These are phyloP conservation scores for Nannospalax galili DNA, from an alignment of 2,113 vertebrate species.

Conservation along the genomic window DNA sequence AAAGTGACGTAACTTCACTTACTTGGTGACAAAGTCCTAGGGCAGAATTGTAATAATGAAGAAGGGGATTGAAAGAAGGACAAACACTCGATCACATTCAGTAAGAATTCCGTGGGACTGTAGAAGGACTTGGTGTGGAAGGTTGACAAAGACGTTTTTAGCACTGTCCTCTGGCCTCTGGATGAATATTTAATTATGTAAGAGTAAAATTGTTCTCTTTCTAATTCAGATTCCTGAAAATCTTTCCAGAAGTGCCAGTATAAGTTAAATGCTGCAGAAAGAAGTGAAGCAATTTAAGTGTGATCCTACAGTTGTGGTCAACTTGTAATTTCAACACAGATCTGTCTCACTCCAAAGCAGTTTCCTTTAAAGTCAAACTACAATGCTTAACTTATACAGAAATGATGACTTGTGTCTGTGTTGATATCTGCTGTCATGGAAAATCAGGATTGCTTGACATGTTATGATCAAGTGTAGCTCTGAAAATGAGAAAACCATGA, in stretches of 20 bases:
- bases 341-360: neutral
- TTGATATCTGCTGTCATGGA: neutral
- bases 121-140: neutral
- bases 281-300: neutral
- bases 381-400: neutral
- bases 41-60: neutral
- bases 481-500: neutral
- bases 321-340: conserved; percentile 17
- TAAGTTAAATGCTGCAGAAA: neutral
- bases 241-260: neutral
- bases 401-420: neutral
- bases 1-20: too few species aligned
- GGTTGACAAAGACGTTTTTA: neutral
- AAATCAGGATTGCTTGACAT: neutral
- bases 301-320: neutral
- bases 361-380: neutral
- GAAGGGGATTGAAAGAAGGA: neutral
- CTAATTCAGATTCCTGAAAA: neutral
- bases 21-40: neutral
- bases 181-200: neutral
- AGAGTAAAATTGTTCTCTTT: conserved; percentile 40
- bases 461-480: neutral
- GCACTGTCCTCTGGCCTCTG: neutral
- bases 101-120: too few species aligned
- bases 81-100: too few species aligned